Conservation (phyloP, 2,888 invertebrate species). For the Eremobia ochroleuca region DNA sequence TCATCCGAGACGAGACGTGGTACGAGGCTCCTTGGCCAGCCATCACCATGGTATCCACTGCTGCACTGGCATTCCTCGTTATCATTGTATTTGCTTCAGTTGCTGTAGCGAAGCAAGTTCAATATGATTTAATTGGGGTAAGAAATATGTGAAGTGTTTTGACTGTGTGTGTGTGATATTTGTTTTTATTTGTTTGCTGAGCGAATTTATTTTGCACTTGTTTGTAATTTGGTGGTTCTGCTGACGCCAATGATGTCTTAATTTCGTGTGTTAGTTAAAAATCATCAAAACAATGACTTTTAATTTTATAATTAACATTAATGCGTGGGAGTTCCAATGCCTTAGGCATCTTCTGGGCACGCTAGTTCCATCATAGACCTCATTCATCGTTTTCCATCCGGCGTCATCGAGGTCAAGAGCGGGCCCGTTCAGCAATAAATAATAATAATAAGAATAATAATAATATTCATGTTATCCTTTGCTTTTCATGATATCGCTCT, state of each 20-base stretch:
- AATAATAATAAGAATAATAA: too few species aligned
- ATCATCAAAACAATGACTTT: neutral
- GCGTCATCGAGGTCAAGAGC: too few species aligned
- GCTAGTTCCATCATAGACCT: too few species aligned
- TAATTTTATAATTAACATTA: neutral
- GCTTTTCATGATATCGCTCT: neutral
- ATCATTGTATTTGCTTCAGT: constrained; percentile 72
- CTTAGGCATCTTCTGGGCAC: too few species aligned
- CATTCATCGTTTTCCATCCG: too few species aligned
- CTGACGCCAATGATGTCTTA: neutral
- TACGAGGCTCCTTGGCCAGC: constrained; percentile 73
- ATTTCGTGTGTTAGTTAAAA: neutral
- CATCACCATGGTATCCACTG: constrained; percentile 65
- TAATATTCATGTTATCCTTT: neutral
- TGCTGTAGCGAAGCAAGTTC: constrained; percentile 80
- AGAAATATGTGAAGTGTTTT: constrained; percentile 44
- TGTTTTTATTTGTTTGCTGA: neutral
- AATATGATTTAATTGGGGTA: constrained; percentile 80
- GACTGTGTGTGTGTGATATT: neutral
- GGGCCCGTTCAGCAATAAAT: too few species aligned
- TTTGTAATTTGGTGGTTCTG: neutral
- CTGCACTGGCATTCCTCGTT: constrained; percentile 61
- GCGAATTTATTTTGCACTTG: neutral
- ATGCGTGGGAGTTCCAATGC: too few species aligned
- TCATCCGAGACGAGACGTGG: constrained; percentile 69